These are phyloP conservation scores for Paraplagusia blochii DNA, from an alignment of 2,113 vertebrate species.

Conservation along the genomic window DNA sequence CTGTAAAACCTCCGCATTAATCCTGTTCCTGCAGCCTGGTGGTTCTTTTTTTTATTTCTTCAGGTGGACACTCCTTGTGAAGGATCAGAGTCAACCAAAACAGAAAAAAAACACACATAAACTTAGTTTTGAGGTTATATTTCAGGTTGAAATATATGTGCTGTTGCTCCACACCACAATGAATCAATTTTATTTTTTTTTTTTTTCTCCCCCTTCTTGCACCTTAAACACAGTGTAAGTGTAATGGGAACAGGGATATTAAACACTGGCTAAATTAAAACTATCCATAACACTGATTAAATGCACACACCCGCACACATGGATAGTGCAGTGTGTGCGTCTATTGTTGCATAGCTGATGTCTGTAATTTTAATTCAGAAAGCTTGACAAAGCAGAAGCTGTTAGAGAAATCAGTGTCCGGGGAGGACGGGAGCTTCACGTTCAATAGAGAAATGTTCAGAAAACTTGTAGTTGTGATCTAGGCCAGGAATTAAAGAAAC, in stretches of 20 bases:
- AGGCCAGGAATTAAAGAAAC: too few species aligned
- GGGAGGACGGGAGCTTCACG: slow-evolving; percentile 28
- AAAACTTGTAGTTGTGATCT: background rate
- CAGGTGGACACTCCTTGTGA: too few species aligned
- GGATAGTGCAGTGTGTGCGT: slow-evolving; percentile 40
- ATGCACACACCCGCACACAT: slow-evolving; percentile 35
- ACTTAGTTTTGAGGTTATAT: too few species aligned
- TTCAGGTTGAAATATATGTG: slow-evolving; percentile 55
- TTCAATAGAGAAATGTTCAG: slow-evolving; percentile 38
- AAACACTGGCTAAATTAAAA: slow-evolving; percentile 68
- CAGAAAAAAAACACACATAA: too few species aligned
- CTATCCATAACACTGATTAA: slow-evolving; percentile 72
- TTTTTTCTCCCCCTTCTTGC: slow-evolving; percentile 63
- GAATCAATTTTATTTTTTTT: slow-evolving; percentile 43
- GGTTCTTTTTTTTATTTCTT: too few species aligned
- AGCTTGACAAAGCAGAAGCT: slow-evolving; percentile 43
- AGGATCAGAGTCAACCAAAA: too few species aligned
- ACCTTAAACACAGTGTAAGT: slow-evolving; percentile 63
- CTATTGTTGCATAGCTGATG: slow-evolving; percentile 43
- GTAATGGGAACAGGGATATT: slow-evolving; percentile 68
- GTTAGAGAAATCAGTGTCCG: slow-evolving; percentile 29
- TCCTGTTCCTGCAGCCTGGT: too few species aligned
- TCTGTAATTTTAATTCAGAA: slow-evolving; percentile 56
- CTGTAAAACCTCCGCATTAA: too few species aligned
- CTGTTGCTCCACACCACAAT: slow-evolving; percentile 37